phyloP scores from a whole-genome alignment of 2,113 vertebrate genomes.

The Malurus cyaneus region DNA sequence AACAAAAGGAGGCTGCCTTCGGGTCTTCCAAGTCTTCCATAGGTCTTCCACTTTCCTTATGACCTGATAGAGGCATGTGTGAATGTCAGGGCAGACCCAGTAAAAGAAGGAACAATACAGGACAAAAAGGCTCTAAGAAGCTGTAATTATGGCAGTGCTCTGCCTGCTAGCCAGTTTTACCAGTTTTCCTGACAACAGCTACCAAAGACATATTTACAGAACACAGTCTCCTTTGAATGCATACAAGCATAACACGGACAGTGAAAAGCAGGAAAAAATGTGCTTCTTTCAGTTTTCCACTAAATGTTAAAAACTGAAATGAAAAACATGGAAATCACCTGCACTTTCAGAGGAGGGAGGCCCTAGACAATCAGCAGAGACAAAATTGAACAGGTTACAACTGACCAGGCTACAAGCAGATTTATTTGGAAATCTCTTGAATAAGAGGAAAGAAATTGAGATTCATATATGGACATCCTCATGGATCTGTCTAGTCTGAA shows the following conservation, averaged over 20 bases:
- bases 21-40: not conserved
- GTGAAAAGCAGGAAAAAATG: not conserved
- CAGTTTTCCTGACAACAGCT: not conserved
- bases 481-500: not conserved
- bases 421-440: not conserved
- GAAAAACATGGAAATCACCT: not conserved
- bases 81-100: not conserved
- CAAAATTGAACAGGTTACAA: not conserved
- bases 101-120: not conserved
- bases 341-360: not conserved
- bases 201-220: not conserved
- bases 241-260: not conserved
- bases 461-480: not conserved
- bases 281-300: not conserved
- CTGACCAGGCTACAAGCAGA: not conserved
- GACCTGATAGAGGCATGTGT: not conserved
- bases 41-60: not conserved
- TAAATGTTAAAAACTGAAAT: not conserved
- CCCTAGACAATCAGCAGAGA: not conserved
- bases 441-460: not conserved
- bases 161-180: not conserved
- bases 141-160: not conserved
- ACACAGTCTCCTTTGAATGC: not conserved
- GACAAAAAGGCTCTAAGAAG: not conserved
- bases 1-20: not conserved